A percentile compares a stretch with the other conserved stretches of the same genome.
These are phyloP conservation scores for Tetragonula carbonaria DNA, from an alignment of 2,888 invertebrate species.

Conservation along the genomic window DNA sequence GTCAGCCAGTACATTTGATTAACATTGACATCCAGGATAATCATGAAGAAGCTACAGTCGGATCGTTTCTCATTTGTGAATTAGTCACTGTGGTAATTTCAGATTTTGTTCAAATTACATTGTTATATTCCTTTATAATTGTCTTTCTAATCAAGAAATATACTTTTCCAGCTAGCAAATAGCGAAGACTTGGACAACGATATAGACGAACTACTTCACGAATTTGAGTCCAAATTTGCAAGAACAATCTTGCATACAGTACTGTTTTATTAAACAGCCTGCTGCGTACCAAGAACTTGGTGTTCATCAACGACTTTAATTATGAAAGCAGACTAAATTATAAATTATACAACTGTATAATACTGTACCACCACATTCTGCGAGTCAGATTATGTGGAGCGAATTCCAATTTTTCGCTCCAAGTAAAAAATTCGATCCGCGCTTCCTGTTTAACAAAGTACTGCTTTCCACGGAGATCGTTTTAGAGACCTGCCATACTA, in stretches of 20 bases:
- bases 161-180: slow-evolving; percentile 89
- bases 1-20: slow-evolving; percentile 97
- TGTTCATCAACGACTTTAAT: slow-evolving; percentile 58
- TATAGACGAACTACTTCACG: slow-evolving; percentile 97
- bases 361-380: slow-evolving; percentile 42
- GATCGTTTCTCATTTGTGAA: slow-evolving; percentile 98
- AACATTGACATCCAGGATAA: slow-evolving; percentile 99
- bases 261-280: slow-evolving; percentile 92
- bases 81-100: slow-evolving; percentile 92
- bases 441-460: slow-evolving; percentile 68
- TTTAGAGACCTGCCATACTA: slow-evolving; percentile 31
- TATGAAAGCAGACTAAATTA: slow-evolving; percentile 63
- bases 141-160: neutral
- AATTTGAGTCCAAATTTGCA: slow-evolving; percentile 95
- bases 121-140: neutral
- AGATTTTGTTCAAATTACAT: neutral
- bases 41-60: slow-evolving; percentile 99
- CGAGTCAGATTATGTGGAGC: slow-evolving; percentile 42
- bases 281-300: slow-evolving; percentile 26
- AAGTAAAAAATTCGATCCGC: slow-evolving; percentile 55
- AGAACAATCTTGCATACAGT: slow-evolving; percentile 96
- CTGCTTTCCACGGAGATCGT: slow-evolving; percentile 46
- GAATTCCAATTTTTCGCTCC: slow-evolving; percentile 40
- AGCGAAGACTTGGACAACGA: slow-evolving; percentile 98
- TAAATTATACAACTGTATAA: slow-evolving; percentile 30